Conservation (phyloP, 1,140 invertebrate species). For the Drosophila nigromelanica region DNA sequence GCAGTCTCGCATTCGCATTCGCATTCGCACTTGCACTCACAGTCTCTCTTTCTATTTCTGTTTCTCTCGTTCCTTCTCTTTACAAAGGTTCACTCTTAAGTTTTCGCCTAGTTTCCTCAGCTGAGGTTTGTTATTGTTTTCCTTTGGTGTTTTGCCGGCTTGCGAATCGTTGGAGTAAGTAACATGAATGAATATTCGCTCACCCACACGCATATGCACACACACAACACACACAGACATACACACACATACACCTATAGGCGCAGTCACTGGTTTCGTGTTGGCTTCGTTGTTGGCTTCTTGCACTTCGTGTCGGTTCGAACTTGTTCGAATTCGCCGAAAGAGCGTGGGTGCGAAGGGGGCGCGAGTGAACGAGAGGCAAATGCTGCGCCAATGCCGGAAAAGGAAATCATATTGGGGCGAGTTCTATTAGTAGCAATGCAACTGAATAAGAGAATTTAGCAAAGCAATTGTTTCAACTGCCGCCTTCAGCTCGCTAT, state of each 20-base stretch:
- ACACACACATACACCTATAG: conserved; percentile 1
- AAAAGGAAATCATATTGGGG: conserved; percentile 70
- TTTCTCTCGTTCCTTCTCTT: conserved; percentile 29
- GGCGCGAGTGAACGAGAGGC: neutral
- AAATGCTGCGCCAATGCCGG: conserved; percentile 38
- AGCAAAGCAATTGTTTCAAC: conserved; percentile 53
- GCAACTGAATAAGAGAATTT: conserved; percentile 47
- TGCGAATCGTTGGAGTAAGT: conserved; percentile 42
- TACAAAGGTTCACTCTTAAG: conserved; percentile 53
- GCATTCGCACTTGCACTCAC: neutral
- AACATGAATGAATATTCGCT: conserved; percentile 69
- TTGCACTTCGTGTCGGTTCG: conserved; percentile 70
- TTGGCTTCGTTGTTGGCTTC: conserved; percentile 43
- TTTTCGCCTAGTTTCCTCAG: conserved; percentile 61
- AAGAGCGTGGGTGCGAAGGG: neutral
- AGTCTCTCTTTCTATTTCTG: conserved; percentile 10
- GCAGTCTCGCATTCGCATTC: conserved; percentile 37
- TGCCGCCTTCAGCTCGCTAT: neutral
- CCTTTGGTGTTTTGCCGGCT: conserved; percentile 72
- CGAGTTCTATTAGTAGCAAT: conserved; percentile 57
- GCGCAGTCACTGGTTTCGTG: no score
- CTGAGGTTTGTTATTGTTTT: conserved; percentile 80
- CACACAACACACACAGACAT: neutral
- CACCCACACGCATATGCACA: conserved; percentile 12
- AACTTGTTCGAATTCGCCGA: conserved; percentile 56